phyloP scores from a whole-genome alignment of 1,140 invertebrate genomes.

The Sycobia sp. region DNA sequence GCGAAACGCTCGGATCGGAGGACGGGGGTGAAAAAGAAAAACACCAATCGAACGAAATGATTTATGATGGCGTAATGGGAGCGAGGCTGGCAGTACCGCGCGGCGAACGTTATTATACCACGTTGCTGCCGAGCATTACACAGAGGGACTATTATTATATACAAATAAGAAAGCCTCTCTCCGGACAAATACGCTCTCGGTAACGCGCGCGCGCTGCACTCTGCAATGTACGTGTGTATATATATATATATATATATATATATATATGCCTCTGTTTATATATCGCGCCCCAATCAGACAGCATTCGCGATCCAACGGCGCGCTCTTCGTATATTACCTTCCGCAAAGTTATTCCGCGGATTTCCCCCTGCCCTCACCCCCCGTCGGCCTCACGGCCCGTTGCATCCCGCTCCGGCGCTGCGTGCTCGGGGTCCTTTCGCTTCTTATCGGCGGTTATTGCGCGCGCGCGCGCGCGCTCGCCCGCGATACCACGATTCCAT shows the following conservation, averaged over 20 bases:
- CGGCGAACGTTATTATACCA: constrained; percentile 1
- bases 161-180: no score
- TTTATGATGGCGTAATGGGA: constrained; percentile 56
- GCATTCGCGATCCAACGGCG: constrained; percentile 2
- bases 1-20: no score
- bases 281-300: constrained; percentile 4
- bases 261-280: no score
- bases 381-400: no score
- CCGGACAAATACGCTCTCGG: no score
- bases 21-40: not conserved
- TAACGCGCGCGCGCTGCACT: not conserved
- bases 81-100: constrained; percentile 44
- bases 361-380: no score
- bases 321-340: not conserved
- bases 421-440: not conserved
- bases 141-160: no score
- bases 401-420: not conserved
- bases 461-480: no score
- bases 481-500: no score
- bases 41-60: constrained; percentile 40
- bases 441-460: not conserved
- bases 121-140: no score
- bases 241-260: no score
- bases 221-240: no score
- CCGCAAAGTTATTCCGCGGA: not conserved